Evolutionary conservation across 1,140 invertebrate species (phyloP), one percentile per base, ranked within the genome.

Genomic region (Drosophila grimshawi): DNA sequence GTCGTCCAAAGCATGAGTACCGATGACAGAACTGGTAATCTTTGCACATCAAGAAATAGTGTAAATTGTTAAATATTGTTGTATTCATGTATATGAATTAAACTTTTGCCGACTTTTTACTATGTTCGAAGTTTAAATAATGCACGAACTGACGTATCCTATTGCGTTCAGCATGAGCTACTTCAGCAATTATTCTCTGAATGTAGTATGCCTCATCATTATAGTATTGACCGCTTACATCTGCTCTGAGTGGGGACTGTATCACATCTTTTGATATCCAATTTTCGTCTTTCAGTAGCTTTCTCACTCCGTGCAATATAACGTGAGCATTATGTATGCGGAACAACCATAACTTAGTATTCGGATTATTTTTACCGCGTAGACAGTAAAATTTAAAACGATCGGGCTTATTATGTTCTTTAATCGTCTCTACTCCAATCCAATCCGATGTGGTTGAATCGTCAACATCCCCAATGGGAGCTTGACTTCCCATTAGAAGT

Each of bases 191-290:
- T 0, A 32, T 5, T 2, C 3, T 7, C 3, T 41, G 30, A 5
- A 71, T 41, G 33, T 46, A 59, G 5, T 43, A 35, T 5, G 7
- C 6, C 55, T 65, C 61, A 2, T 2, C 4, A 32, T 41, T 3
- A 19, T 8, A 30, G 7, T 33, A 11, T 3, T 2, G 4, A 33
- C 19, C 5, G 1, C 29, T 5, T 0, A 11, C 0, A n/a, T 11
- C 6, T 6, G 5, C 30, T 5, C 41, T 65, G 0, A 70, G 7
- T 1, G 67, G 67, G 3, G 35, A 11, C 5, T 63, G 8, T n/a
- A 71, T 43, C 30, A 30, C 10, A 29, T 71, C 56, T 4, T 64
- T 37, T 3, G 68, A 56, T 57, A 65, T 5, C 68, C 68, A 71
- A 39, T 56, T 64, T 48, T 70, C 51, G 1, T 41, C 29, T 5